Conservation (phyloP, 2,797 vertebrate genomes). For the Enteromius viviparus region DNA sequence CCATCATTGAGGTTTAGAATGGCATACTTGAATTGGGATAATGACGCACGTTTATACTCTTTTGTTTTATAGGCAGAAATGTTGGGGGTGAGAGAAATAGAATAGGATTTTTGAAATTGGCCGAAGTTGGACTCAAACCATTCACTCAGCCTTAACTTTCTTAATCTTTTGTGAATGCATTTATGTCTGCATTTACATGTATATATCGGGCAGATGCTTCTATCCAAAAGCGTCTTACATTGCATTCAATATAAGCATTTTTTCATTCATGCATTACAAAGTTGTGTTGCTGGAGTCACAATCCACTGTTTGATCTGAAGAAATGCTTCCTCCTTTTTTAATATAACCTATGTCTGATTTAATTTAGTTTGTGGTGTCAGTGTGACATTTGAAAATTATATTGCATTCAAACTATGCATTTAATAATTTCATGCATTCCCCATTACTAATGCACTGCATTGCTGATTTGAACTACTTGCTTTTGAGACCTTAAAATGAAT, state of each 20-base stretch:
- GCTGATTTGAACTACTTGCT: background rate
- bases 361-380: background rate
- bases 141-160: background rate
- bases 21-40: background rate
- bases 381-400: background rate
- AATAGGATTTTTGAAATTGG: background rate
- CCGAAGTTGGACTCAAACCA: background rate
- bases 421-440: background rate
- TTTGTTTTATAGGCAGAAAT: background rate
- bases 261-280: background rate
- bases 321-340: background rate
- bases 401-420: background rate
- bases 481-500: background rate
- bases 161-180: background rate
- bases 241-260: background rate
- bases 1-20: background rate
- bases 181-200: background rate
- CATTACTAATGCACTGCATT: background rate
- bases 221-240: background rate
- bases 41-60: background rate
- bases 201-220: background rate
- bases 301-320: background rate
- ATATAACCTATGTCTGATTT: background rate
- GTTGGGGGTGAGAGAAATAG: background rate
- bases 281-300: background rate